A percentile compares a stretch with the other conserved stretches of the same genome.
Conservation (phyloP, 2,797 vertebrate genomes). For the Rhincodon typus region DNA sequence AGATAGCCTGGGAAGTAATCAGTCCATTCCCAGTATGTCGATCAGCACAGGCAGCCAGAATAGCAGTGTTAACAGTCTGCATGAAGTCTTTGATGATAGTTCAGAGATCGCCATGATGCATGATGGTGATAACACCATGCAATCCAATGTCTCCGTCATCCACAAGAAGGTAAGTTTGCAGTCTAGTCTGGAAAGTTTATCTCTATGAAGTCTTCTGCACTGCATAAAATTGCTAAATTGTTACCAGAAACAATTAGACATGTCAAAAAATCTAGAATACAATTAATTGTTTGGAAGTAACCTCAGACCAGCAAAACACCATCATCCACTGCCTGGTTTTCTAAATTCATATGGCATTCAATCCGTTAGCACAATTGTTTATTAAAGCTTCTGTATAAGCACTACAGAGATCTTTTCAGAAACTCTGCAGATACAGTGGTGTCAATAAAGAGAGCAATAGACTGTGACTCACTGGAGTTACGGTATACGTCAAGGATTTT, state of each 20-base stretch:
- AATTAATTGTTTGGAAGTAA: neutral
- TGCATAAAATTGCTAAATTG: neutral
- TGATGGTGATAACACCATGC: slow-evolving; percentile 72
- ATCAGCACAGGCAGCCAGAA: slow-evolving; percentile 94
- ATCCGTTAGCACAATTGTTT: neutral
- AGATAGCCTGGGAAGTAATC: slow-evolving; percentile 97
- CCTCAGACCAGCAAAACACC: neutral
- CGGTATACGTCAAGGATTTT: no score
- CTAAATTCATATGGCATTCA: neutral
- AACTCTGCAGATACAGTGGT: no score
- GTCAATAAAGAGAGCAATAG: no score
- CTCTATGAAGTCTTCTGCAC: neutral
- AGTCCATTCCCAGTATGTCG: slow-evolving; percentile 91
- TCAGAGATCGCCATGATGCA: slow-evolving; percentile 76
- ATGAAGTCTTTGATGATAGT: slow-evolving; percentile 89
- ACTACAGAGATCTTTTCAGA: neutral
- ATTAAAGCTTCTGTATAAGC: neutral
- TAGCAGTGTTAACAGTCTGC: slow-evolving; percentile 97
- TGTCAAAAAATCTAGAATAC: neutral
- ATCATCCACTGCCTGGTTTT: neutral
- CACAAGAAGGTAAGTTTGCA: slow-evolving; percentile 76
- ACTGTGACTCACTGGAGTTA: no score
- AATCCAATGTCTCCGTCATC: slow-evolving; percentile 68
- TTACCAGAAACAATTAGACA: neutral
- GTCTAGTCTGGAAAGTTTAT: neutral